phyloP scores from a whole-genome alignment of 2,797 vertebrate species.

The Sebastes trivittatus region DNA sequence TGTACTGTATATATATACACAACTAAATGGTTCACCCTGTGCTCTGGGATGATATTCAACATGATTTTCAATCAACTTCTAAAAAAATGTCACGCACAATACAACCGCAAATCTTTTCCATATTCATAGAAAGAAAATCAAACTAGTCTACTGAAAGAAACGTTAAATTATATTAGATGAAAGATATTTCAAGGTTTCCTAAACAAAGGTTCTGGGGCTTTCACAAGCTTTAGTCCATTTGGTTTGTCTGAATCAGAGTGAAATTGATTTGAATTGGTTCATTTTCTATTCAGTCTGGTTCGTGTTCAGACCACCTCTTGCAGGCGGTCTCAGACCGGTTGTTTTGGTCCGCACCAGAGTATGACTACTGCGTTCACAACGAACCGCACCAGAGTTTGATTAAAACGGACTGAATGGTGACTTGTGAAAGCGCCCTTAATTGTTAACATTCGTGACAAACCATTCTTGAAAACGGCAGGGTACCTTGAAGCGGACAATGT shows the following conservation, averaged over 20 bases:
- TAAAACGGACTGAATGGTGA: no score
- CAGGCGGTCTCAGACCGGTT: no score
- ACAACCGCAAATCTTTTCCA: background rate
- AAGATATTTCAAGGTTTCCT: background rate
- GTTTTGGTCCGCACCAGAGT: no score
- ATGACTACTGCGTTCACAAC: no score
- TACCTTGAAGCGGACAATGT: conserved; percentile 97
- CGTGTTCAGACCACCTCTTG: no score
- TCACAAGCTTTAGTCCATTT: no score
- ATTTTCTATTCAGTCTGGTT: no score
- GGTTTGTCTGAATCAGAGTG: no score
- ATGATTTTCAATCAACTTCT: background rate
- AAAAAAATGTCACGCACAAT: background rate
- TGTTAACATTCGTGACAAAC: background rate
- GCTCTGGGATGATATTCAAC: background rate
- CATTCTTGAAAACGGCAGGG: background rate
- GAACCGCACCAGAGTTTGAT: no score
- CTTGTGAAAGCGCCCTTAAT: rapidly evolving
- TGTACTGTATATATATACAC: no score
- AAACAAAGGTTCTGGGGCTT: background rate
- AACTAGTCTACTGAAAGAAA: background rate
- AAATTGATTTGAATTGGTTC: no score
- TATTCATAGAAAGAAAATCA: background rate
- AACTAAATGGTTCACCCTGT: background rate
- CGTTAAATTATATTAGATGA: background rate